These are phyloP conservation scores for Petrocephalus microphthalmus DNA, from an alignment of 2,113 vertebrate genomes.

Conservation along the genomic window DNA sequence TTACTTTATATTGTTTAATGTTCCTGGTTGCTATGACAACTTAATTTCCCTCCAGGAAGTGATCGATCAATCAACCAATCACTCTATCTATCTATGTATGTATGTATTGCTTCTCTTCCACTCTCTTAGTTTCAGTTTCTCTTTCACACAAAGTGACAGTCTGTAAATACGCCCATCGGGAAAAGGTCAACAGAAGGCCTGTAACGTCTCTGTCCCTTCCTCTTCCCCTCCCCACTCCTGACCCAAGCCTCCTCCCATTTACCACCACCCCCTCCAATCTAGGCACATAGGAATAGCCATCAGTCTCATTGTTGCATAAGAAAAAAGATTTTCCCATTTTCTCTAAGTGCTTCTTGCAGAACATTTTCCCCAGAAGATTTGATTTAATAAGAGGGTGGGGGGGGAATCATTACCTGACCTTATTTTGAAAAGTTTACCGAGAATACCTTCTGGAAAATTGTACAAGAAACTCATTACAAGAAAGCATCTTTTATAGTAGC, in stretches of 20 bases:
- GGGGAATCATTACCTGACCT: not conserved
- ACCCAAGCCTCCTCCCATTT: not conserved
- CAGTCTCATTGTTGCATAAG: not conserved
- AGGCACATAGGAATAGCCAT: not conserved
- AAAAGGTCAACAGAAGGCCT: not conserved
- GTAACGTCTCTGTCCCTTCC: not conserved
- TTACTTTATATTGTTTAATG: too few relatives aligned
- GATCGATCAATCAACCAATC: too few relatives aligned
- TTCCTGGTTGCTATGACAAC: too few relatives aligned
- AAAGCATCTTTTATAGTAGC: not conserved
- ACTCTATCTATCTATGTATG: too few relatives aligned
- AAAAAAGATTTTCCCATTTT: not conserved
- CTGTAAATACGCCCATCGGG: not conserved
- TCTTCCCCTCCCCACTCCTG: not conserved
- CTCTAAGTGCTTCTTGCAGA: not conserved
- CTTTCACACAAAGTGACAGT: not conserved
- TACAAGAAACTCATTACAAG: not conserved
- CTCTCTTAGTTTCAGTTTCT: not conserved
- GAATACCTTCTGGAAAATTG: not conserved
- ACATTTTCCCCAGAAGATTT: not conserved
- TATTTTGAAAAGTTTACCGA: not conserved
- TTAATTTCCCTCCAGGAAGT: too few relatives aligned
- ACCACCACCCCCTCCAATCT: not conserved
- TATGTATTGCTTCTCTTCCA: not conserved
- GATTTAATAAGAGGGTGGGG: not conserved